These are phyloP conservation scores for Acrocyrtus sp. DNA, from an alignment of 2,888 invertebrate genomes.

Conservation along the genomic window DNA sequence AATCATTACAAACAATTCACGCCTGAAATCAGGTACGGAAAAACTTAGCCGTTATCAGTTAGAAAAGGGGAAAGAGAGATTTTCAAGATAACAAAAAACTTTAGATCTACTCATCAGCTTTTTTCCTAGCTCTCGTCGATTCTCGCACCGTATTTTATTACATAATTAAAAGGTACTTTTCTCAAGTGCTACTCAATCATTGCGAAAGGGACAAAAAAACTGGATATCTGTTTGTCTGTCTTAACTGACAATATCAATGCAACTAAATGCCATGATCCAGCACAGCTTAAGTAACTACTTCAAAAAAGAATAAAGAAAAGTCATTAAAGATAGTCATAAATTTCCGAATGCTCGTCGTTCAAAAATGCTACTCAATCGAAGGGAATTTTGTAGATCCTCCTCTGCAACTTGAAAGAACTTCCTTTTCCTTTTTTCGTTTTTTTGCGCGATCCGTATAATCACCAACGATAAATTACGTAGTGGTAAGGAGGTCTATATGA, in stretches of 20 bases:
- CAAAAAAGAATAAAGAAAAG: background rate
- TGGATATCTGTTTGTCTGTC: background rate
- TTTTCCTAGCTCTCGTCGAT: background rate
- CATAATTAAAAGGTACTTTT: slow-evolving; percentile 23
- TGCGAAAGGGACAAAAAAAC: background rate
- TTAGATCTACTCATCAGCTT: background rate
- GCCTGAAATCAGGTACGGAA: too few species aligned
- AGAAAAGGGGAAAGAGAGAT: background rate
- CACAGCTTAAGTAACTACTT: background rate
- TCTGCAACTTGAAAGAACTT: background rate
- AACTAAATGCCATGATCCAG: background rate
- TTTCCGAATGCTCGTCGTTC: slow-evolving; percentile 27
- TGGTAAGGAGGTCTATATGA: too few species aligned
- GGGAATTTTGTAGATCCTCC: too few species aligned
- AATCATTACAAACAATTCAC: too few species aligned
- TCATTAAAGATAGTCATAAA: slow-evolving; percentile 40
- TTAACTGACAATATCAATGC: background rate
- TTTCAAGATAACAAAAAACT: background rate
- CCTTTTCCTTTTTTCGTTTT: background rate
- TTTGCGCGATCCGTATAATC: background rate
- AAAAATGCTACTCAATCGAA: too few species aligned
- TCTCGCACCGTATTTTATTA: slow-evolving; percentile 8
- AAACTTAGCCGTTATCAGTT: background rate
- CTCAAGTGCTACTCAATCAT: background rate
- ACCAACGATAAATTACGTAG: background rate